Evolutionary conservation across 92 coral and sea anemone species (phyloP), one percentile per base, ranked within the genome.

Genomic region (Montipora capitata): DNA sequence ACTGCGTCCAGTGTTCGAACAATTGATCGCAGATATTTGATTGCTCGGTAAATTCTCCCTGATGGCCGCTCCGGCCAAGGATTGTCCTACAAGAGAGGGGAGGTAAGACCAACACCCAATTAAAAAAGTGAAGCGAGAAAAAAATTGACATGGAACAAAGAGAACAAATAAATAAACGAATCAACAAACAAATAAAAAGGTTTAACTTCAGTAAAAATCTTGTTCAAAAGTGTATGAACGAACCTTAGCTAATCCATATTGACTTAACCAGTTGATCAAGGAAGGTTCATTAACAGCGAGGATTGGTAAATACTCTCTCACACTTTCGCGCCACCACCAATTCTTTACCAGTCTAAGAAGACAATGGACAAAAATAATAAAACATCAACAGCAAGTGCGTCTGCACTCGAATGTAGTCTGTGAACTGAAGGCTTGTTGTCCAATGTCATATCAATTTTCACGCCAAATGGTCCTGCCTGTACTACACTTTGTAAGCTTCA

Each of bases 281-380:
- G 98, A 90, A 4, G 98, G 97, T 76, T 97, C 99, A 45, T 86
- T 68, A 2, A 92, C 91, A 78, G 92, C 81, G 20, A 95, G 59
- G 18, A 91, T 81, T 8, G 99, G 99, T 6, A 97, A 83, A 75
- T 97, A 97, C 38, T 97, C 96, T 4, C 83, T 76, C 0, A 82
- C 78, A 48, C 64, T 80, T 48, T 95, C 98, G 2, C 99, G 92
- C 79, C 82, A 85, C 99, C 99, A 97, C 98, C 99, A 97, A 0
- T 87, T 81, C 80, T 92, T 95, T 7, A 90, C 90, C 70, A 90
- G 73, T 45, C 99, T 95, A 73, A 40, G 41, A 4, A 40, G 35
- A 59, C 65, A 59, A 5, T 12, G 65, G 18, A 59, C 65, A 27
- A 13, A 5, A 2, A 13, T 45, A 45, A 2, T 5, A 4, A 8